These are phyloP conservation scores for Odontocolon sp. DNA, from an alignment of 2,888 invertebrate species.

Conservation along the genomic window DNA sequence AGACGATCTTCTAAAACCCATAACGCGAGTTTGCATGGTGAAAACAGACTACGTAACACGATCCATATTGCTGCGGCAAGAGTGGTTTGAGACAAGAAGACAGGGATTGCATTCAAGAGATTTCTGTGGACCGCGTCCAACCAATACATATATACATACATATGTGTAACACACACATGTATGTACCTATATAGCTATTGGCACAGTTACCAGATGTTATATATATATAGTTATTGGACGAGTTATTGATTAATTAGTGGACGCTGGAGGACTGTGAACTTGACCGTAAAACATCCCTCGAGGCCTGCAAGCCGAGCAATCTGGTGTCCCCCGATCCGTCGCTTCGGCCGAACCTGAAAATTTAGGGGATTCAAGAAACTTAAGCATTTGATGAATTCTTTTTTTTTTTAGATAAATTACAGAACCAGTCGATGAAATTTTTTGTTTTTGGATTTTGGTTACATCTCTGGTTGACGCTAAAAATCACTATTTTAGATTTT, in stretches of 20 bases:
- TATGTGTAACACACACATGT: not conserved
- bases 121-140: not conserved
- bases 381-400: not conserved
- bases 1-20: not conserved
- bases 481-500: too few relatives aligned
- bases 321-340: constrained; percentile 69
- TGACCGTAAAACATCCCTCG: constrained; percentile 75
- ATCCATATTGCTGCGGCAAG: constrained; percentile 47
- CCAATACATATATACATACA: not conserved
- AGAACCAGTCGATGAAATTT: too few relatives aligned
- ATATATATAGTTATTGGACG: constrained; percentile 50
- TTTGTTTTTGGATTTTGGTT: too few relatives aligned
- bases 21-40: constrained; percentile 11
- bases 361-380: constrained; percentile 4
- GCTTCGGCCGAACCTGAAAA: constrained; percentile 60
- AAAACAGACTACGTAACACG: constrained; percentile 39
- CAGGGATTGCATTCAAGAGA: constrained; percentile 64
- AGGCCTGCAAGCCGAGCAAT: constrained; percentile 77
- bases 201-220: too few relatives aligned
- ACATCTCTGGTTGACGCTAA: too few relatives aligned
- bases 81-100: constrained; percentile 55
- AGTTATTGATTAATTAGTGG: constrained; percentile 73
- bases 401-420: not conserved
- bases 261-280: constrained; percentile 75
- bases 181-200: constrained; percentile 17